Evolutionary conservation across 1,140 invertebrate species (phyloP), one percentile per base, ranked within the genome.

Genomic region (Dufourea novaeangliae): DNA sequence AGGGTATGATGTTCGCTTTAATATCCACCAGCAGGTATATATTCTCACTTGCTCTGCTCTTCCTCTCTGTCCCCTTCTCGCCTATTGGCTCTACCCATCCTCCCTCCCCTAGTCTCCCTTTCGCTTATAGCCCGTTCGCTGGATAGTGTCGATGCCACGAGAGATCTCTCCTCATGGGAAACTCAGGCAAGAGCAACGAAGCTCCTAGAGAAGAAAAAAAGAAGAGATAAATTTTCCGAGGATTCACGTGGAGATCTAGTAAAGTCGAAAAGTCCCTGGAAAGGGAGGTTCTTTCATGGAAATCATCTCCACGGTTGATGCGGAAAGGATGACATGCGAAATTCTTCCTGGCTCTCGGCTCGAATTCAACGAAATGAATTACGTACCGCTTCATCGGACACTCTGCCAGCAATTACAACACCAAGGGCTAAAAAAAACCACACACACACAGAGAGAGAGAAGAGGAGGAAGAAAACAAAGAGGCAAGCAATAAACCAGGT

Each of bases 1-100:
- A 91, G 91, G 91, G 91, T 92, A 91, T 90, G 90, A 91, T 90
- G 90, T 90, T 91, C 87, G 87, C 87, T 90, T 91, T 90, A 92
- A 91, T 91, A 90, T 90, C 89, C 87, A 89, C 88, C 89, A 88
- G 90, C 91, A 92, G 91, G 90, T 92, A 92, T 90, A 91, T 83
- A 82, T 83, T 87, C 86, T 88, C 83, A 84, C 83, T 84, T 86
- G 77, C 82, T 88, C 74, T 66, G 44, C 25, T 76, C 39, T 17
- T 82, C 75, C n/a, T 80, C 54, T 66, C 44, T 68, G 57, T 76
- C 75, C 52, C 59, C 56, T 50, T 62, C 64, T 54, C 61, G 41
- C 78, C 63, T 56, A 61, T 79, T 74, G 50, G 25, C 20, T 52
- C 27, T 79, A 39, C 27, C 66, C 3, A 37, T 62, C 64, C 62